Evolutionary conservation across 2,113 vertebrate genomes (phyloP), one percentile per base, ranked within the genome.

Genomic region (Scalopus aquaticus): DNA sequence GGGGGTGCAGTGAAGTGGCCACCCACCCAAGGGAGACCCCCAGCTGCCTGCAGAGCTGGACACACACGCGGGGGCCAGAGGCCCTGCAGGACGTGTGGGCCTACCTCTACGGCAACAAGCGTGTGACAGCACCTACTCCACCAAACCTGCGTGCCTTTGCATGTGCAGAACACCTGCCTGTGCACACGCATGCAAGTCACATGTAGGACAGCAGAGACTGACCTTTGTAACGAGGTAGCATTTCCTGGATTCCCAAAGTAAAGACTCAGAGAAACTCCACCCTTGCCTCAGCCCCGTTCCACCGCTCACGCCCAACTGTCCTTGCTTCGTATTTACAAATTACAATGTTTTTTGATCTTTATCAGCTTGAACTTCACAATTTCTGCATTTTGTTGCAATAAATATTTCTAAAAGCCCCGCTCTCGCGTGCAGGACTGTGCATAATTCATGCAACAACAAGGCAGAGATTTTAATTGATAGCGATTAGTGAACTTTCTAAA

Each of bases 401-500:
- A 95, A 32, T 91, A 88, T 95, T 95, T 93, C 85, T 64, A 60
- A 67, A 82, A 85, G 42, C 30, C 26, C 49, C 58, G 30, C 1
- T 0, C 6, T 20, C 0, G 26, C 91, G n/a, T 32, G 6, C 79
- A 17, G 90, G 0, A 0, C 72, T 26, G 56, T 85, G 89, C 95
- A 93, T 96, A 95, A 97, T 97, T 96, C 94, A 95, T 56, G 88
- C 76, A 93, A 28, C n/a, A 69, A 17, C 7, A 2, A 88, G 54
- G 42, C 37, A 95, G 67, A 26, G 51, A 88, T 94, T 97, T 97
- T 85, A 94, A 97, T 76, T 97, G 95, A 93, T 82, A 94, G 83
- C 26, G 60, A 97, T 94, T 90, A 82, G 80, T 4, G 30, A 97
- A 97, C 91, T 97, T 98, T 97, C 87, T 97, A 95, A 96, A 96